Percentiles rank a stretch among this genome's conserved stretches.
These are phyloP conservation scores for Peromyscus polionotus DNA, from an alignment of 2,113 vertebrate species.

Conservation along the genomic window DNA sequence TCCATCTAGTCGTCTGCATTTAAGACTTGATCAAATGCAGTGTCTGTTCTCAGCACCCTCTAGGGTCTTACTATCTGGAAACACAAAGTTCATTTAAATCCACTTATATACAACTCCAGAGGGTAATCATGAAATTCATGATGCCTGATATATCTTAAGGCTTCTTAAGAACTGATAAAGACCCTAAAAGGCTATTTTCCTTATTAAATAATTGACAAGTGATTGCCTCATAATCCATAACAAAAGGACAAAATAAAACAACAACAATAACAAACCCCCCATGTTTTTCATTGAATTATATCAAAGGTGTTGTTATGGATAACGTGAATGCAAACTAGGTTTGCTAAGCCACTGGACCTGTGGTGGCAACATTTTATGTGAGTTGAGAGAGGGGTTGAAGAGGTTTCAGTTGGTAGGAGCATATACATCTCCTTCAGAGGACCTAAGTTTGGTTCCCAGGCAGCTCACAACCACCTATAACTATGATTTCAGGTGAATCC, in stretches of 20 bases:
- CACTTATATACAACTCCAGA: background rate
- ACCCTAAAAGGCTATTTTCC: background rate
- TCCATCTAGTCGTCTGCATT: background rate
- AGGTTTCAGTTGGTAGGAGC: background rate
- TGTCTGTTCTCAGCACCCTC: background rate
- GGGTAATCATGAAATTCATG: background rate
- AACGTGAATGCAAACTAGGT: background rate
- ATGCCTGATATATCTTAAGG: background rate
- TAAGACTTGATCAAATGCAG: background rate
- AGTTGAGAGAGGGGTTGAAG: background rate
- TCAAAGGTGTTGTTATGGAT: background rate
- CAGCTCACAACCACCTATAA: background rate
- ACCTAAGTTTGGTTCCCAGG: background rate
- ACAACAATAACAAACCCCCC: background rate
- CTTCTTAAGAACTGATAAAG: background rate
- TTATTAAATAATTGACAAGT: background rate
- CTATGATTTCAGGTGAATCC: background rate
- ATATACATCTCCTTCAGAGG: background rate
- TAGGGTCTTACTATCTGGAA: background rate
- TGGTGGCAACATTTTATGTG: background rate
- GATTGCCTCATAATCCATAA: background rate
- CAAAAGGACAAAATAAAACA: background rate
- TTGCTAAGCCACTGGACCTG: background rate
- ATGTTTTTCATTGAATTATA: background rate
- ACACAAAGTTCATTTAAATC: slow-evolving; percentile 13